Percentiles rank a stretch among this genome's conserved stretches.
phyloP scores from a whole-genome alignment of 2,888 invertebrate genomes.

The Chironomus riparius region DNA sequence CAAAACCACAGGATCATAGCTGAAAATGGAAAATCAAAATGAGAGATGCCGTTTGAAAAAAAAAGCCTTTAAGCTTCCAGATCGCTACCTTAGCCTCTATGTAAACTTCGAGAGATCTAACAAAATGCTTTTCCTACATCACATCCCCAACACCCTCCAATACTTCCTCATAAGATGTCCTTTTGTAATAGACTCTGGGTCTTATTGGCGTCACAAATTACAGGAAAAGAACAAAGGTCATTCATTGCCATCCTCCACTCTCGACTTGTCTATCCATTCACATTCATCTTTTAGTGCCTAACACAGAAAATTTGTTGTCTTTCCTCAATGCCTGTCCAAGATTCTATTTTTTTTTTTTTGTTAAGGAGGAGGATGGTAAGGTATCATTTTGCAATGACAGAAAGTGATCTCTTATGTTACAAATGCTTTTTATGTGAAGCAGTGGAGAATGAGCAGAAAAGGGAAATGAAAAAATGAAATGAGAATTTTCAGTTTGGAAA shows the following conservation, averaged over 20 bases:
- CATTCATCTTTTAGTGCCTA: background rate
- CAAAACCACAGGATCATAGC: too few species aligned
- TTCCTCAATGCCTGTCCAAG: too few species aligned
- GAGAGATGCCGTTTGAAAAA: too few species aligned
- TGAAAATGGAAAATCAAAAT: too few species aligned
- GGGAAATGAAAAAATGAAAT: background rate
- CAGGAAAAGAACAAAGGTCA: background rate
- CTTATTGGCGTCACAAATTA: background rate
- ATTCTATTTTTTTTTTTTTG: background rate
- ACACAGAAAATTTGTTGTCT: too few species aligned
- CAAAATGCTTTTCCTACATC: too few species aligned
- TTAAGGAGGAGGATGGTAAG: background rate
- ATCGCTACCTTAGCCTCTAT: too few species aligned
- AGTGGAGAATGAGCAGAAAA: background rate
- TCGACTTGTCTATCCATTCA: background rate
- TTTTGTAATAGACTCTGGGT: too few species aligned
- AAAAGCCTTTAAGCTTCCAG: too few species aligned
- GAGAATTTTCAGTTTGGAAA: background rate
- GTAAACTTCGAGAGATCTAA: too few species aligned
- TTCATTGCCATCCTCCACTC: background rate
- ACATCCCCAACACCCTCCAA: too few species aligned
- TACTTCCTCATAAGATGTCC: too few species aligned
- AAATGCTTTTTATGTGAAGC: background rate
- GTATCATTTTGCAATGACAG: constrained; percentile 10
- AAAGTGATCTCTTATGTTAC: constrained; percentile 4